Evolutionary conservation across 2,113 vertebrate species (phyloP), one percentile per base, ranked within the genome.

Genomic region (Sinocyclocheilus anshuiensis): DNA sequence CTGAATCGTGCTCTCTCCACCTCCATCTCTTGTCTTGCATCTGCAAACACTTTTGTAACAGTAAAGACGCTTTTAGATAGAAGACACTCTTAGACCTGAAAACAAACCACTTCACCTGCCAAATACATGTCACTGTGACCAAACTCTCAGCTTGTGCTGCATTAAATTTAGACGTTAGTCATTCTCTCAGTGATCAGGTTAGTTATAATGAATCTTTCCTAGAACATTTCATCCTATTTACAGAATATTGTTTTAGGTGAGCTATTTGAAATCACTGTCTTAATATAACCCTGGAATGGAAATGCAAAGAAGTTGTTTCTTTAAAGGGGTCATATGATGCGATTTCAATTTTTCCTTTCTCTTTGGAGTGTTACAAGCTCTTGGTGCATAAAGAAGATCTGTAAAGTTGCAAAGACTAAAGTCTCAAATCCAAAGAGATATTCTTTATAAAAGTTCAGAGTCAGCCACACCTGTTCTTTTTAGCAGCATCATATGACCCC

Each of bases 201-300:
- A 10, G 15, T 29, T 53, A 20, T 33, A 29, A 53, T 4, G 33
- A 36, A 33, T 55, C 76, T 11, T 77, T 74, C 69, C 69, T 74
- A 48, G 81, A 84, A 3, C 15, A 45, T 80, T n/a, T 48, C 16
- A 71, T 63, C 45, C 36, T 48, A 39, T 81, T 75, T 26, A 61
- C 39, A 33, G 88, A 74, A 82, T 72, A 87, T 63, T 84, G 29
- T 77, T 53, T 50, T 72, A 63, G 6, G 6, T 71, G 26, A 65
- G 76, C 84, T 18, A 1, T 42, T 80, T 42, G 18, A 45, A 65
- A 18, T 81, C 61, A 82, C 33, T 6, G 29, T 77, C 48, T 55
- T 82, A 61, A 55, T 20, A 55, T 18, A 55, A 7, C 53, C 5
- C n/a, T 77, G 22, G 75, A 79, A 81, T 45, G 16, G 16, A 71